Percentiles rank a stretch among this genome's conserved stretches.
Evolutionary conservation across 2,888 invertebrate species (phyloP).

Genomic region (Dryobota labecula): DNA sequence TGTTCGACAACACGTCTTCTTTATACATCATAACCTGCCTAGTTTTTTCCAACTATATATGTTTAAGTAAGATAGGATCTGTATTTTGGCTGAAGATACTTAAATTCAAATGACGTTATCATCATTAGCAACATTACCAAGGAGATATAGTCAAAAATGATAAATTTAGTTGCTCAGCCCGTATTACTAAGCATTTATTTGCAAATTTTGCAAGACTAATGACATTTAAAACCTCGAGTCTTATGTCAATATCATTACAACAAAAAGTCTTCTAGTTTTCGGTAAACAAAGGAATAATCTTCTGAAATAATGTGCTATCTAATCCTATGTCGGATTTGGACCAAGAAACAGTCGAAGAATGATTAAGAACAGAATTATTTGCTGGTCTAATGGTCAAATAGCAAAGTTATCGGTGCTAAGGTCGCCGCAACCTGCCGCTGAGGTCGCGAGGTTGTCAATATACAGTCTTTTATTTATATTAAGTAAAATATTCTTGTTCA

Average conservation of each 20-base stretch:
- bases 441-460: slow-evolving; percentile 64
- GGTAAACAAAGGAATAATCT: background rate
- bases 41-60: background rate
- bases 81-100: background rate
- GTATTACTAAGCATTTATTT: slow-evolving; percentile 25
- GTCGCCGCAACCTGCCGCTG: slow-evolving; percentile 56
- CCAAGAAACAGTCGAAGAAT: slow-evolving; percentile 5
- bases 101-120: background rate
- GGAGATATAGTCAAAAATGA: slow-evolving; percentile 1
- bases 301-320: background rate
- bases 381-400: slow-evolving; percentile 62
- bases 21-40: background rate
- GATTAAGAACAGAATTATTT: slow-evolving; percentile 43
- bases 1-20: slow-evolving; percentile 1
- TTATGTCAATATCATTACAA: background rate
- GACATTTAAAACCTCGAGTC: slow-evolving; percentile 30
- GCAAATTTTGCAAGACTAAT: slow-evolving; percentile 27
- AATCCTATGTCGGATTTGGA: background rate
- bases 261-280: slow-evolving; percentile 2
- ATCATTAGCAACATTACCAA: slow-evolving; percentile 1
- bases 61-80: background rate
- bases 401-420: slow-evolving; percentile 68
- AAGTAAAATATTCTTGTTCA: slow-evolving; percentile 35
- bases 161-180: background rate
- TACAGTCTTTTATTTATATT: slow-evolving; percentile 59